Evolutionary conservation across 1,140 invertebrate genomes (phyloP), one percentile per base, ranked within the genome.

Genomic region (Temnothorax curvispinosus): DNA sequence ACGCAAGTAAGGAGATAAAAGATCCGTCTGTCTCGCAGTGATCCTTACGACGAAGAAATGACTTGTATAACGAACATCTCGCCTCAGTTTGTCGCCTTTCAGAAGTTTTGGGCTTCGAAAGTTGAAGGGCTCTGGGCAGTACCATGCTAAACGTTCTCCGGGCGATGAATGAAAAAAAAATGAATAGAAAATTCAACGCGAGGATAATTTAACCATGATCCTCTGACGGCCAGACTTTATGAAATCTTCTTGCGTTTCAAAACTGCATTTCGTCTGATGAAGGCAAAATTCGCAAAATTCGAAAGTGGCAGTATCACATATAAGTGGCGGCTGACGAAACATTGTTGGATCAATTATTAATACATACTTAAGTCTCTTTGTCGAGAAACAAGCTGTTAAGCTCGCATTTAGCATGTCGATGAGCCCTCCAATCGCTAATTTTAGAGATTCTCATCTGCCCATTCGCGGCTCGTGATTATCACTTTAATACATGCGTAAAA

Each of bases 61-160:
- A n/a, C 6, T 44, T 47, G 8, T 32, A 38, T 27, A 27, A 58
- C 15, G 9, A 82, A 58, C 13, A 35, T 72, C 11, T 72, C 13
- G 27, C 41, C 38, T 41, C 27, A 3, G 41, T 8, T 74, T 84
- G 47, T 74, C 27, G 13, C 1, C n/a, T 74, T n/a, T 38, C 65
- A n/a, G 21, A 47, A 69, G 5, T 8, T 50, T 60, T 8, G 27
- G 41, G 56, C 38, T 47, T 72, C 13, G 27, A 71, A 60, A 60
- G 47, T 84, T 84, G 69, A 84, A 84, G 54, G 69, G 54, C 67
- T 84, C 69, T 75, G 56, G 69, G 18, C 54, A 75, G 18, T 75
- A 27, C 15, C 27, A 74, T 84, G 52, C 27, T 74, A 82, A 72
- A 82, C 8, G 15, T 80, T 52, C 11, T 50, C 6, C 47, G 15